Evolutionary conservation across 2,113 vertebrate species (phyloP).

Genomic region (Phylloscopus trochilus): DNA sequence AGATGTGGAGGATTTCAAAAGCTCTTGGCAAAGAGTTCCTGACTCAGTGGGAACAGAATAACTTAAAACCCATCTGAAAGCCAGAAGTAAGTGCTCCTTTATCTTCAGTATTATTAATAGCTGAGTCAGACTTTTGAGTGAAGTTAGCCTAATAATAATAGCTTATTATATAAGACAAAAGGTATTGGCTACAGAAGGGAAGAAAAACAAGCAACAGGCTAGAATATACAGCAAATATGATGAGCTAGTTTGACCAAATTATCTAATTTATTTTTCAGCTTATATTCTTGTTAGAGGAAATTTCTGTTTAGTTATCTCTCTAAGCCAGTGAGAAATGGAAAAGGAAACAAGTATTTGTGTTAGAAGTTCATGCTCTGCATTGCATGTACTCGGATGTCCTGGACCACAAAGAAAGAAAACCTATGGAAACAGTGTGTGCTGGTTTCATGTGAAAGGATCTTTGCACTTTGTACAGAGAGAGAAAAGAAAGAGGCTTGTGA

Average conservation of each 20-base stretch:
- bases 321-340: not conserved
- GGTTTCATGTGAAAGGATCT: not conserved
- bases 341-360: not conserved
- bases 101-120: not conserved
- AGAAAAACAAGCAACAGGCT: not conserved
- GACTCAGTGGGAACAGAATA: not conserved
- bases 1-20: not conserved
- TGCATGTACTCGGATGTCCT: not conserved
- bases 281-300: not conserved
- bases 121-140: not conserved
- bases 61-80: not conserved
- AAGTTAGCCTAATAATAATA: not conserved
- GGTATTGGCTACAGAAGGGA: not conserved
- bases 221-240: not conserved
- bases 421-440: rapidly evolving
- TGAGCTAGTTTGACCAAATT: not conserved
- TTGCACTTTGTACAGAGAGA: not conserved
- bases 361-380: not conserved
- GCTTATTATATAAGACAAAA: not conserved
- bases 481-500: not conserved
- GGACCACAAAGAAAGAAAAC: not conserved
- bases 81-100: not conserved
- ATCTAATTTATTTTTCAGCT: not conserved
- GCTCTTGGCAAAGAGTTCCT: not conserved
- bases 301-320: not conserved